Percentiles rank a stretch among this genome's conserved stretches.
phyloP scores from a whole-genome alignment of 2,888 invertebrate species.

The Plagodis pulveraria region DNA sequence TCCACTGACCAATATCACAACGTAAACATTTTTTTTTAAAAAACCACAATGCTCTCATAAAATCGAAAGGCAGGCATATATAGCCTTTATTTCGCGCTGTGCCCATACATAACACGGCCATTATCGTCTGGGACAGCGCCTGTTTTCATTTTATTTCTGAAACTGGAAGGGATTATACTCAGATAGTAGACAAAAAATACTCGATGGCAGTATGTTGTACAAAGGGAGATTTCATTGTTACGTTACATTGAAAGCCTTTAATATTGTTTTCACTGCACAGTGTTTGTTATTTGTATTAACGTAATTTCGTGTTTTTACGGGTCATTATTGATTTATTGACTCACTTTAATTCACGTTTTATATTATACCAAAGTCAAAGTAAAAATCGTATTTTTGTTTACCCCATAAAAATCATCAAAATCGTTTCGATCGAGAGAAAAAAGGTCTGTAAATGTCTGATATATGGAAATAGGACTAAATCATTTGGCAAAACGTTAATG shows the following conservation, averaged over 20 bases:
- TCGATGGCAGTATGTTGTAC: slow-evolving; percentile 3
- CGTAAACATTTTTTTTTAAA: background rate
- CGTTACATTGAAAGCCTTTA: background rate
- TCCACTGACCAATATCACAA: background rate
- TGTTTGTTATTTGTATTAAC: too few relatives aligned
- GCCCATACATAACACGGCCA: slow-evolving; percentile 19
- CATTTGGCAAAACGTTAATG: too few relatives aligned
- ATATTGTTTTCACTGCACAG: background rate
- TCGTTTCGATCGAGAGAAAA: too few relatives aligned
- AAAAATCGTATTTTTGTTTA: too few relatives aligned
- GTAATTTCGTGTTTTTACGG: too few relatives aligned
- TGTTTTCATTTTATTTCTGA: slow-evolving; percentile 24
- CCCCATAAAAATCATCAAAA: too few relatives aligned
- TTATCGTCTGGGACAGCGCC: slow-evolving; percentile 20
- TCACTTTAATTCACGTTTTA: too few relatives aligned
- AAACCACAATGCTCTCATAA: background rate
- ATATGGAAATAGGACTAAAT: too few relatives aligned
- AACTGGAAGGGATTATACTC: slow-evolving; percentile 22
- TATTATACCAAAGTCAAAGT: too few relatives aligned
- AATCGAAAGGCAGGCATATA: slow-evolving; percentile 1
- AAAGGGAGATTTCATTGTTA: slow-evolving; percentile 11
- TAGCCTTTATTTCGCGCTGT: slow-evolving; percentile 5
- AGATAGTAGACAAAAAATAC: slow-evolving; percentile 19
- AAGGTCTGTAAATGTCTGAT: too few relatives aligned
- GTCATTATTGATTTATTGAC: too few relatives aligned